Base-by-base conservation (phyloP, 2,888 invertebrate species). In the Diplolepis rosae region DNA sequence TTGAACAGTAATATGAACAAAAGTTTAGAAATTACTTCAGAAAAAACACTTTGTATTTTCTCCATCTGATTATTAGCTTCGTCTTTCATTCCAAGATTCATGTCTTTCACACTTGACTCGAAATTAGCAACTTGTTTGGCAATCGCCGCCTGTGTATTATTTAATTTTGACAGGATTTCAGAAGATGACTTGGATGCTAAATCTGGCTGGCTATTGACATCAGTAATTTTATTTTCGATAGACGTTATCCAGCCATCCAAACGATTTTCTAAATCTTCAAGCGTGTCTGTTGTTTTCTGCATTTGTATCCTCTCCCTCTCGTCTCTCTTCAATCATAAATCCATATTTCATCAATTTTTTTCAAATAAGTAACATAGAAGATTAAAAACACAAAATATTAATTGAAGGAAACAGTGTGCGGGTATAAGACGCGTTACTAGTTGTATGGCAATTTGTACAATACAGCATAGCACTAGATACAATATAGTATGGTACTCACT, bases 241-340 rank as follows among this genome's bases (percentile, higher is more conserved):
- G 87, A 88, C 24, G 81, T 83, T 69, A 88, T 86, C 84, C 91
- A 90, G 48, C 83, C 85, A 45, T 90, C 90, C 54, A 92, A 80
- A 51, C 90, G 90, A 67, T 83, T 89, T 76, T 91, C 90, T 69
- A 92, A 83, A 73, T 90, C 89, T 70, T 91, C 90, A 30, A 94
- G 88, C 1, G 91, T 90, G 72, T 92, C 93, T 65, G 91, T 90
- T 0, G 92, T 92, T 83, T 93, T 93, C 81, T 92, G 92, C 76
- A 92, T 90, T 65, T 92, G 92, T 50, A 90, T 89, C 75, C 92
- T 91, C 80, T 93, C 93, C 70, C 92, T 89, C 84, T 93, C 93
- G 81, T 94, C 93, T 87, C 91, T 93, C 92, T 93, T 82, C 0
- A 72, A 75, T 27, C 24, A 5, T 1, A 39, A 65, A 39, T 2